Evolutionary conservation across 1,140 invertebrate genomes (phyloP).

Genomic region (Drosophila busckii): DNA sequence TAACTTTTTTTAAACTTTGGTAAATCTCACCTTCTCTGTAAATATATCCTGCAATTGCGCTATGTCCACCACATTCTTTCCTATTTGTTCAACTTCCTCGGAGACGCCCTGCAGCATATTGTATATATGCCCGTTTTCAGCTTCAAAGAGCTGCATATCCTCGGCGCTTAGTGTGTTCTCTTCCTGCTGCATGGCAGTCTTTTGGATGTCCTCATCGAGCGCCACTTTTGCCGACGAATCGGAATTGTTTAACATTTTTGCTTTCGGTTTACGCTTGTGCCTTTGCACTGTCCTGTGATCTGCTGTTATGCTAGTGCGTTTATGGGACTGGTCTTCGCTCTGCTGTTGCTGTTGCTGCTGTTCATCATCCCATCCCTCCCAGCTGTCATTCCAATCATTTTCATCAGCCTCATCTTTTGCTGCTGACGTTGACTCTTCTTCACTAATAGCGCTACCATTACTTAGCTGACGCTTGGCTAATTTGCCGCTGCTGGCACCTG

Average conservation of each 20-base stretch:
- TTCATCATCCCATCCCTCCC: constrained; percentile 52
- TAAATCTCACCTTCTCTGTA: constrained; percentile 91
- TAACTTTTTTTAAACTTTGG: too few relatives aligned
- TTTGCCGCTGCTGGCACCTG: constrained; percentile 37
- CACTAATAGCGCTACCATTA: constrained; percentile 7
- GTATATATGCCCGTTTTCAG: constrained; percentile 89
- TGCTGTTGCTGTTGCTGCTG: constrained; percentile 22
- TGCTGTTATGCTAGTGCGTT: neutral
- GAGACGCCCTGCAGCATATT: constrained; percentile 91
- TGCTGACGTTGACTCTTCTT: neutral
- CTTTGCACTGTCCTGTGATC: constrained; percentile 44
- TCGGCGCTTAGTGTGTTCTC: constrained; percentile 85
- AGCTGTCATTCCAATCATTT: constrained; percentile 56
- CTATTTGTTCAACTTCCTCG: constrained; percentile 91
- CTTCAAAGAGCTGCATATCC: constrained; percentile 94
- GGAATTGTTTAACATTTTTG: constrained; percentile 23
- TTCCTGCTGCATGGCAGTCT: constrained; percentile 52
- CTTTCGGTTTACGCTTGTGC: constrained; percentile 22
- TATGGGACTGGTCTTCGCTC: neutral
- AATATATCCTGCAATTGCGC: constrained; percentile 97
- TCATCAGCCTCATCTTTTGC: constrained; percentile 10
- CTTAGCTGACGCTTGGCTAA: constrained; percentile 18
- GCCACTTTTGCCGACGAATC: constrained; percentile 64
- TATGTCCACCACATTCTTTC: constrained; percentile 96
- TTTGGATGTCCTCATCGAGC: constrained; percentile 65